Evolutionary conservation across 2,888 invertebrate genomes (phyloP), one percentile per base, ranked within the genome.

Genomic region (Pyralis farinalis): DNA sequence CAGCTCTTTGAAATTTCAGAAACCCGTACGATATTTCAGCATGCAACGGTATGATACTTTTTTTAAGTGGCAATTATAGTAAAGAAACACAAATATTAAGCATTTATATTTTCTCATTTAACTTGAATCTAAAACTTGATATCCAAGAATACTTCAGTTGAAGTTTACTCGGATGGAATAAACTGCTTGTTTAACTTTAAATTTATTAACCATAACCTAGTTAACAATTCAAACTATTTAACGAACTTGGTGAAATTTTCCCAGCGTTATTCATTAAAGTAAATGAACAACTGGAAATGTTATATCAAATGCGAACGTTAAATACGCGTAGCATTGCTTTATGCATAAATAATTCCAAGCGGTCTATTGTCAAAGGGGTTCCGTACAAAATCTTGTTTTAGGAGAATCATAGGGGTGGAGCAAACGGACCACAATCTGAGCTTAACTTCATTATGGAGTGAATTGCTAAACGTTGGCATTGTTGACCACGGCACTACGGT

Each of bases 381-480:
- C 43, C 42, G 46, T 46, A 49, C 46, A 49, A 57, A 58, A 56
- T 58, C 57, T 53, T 56, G 66, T 59, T 63, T 63, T 54, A 55
- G 55, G 52, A 62, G 58, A 68, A 68, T 68, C 71, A 68, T 71
- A 64, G 66, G 66, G 74, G 63, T 61, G 55, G 59, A 53, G 57
- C 59, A 31, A 31, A 31, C 31, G 49, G 51, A 55, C 72, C 72
- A 71, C 81, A 87, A 86, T 84, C 84, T 77, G 74, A 63, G 75
- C 69, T 79, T 83, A 87, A 85, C 85, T 86, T 83, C 81, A 80
- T 87, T 87, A 86, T 69, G 71, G 69, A 68, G 73, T 71, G 81
- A 82, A 84, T 84, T 75, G 83, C 83, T 83, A 80, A 86, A 80
- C 79, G 82, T 69, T 81, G 64, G 71, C 60, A 83, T 84, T 85